Conservation (phyloP, 2,797 vertebrate species). For the Amblyopsis hoosieri region DNA sequence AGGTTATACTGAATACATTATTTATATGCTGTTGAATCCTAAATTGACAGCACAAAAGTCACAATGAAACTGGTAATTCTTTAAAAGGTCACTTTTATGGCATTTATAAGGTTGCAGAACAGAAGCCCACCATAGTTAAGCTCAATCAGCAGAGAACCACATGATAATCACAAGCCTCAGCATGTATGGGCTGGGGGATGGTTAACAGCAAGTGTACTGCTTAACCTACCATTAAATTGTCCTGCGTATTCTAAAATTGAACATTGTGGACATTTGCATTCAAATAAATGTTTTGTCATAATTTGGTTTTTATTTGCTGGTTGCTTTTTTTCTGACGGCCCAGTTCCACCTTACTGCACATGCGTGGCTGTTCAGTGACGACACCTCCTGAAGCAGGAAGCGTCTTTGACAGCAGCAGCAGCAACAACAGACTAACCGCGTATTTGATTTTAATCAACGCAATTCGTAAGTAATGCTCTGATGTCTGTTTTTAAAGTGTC, state of each 20-base stretch:
- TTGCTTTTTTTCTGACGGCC: not conserved
- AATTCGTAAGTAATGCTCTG: constrained; percentile 43
- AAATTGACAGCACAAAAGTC: too few relatives aligned
- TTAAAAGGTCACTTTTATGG: too few relatives aligned
- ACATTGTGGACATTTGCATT: too few relatives aligned
- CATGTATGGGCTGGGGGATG: not conserved
- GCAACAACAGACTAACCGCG: constrained; percentile 30
- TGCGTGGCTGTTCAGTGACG: constrained; percentile 10
- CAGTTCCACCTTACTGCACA: not conserved
- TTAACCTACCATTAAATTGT: not conserved
- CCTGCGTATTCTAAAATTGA: too few relatives aligned
- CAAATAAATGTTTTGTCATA: too few relatives aligned
- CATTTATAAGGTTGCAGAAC: too few relatives aligned
- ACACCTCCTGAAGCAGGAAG: constrained; percentile 32
- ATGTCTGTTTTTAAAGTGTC: not conserved
- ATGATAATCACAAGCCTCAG: constrained; percentile 29
- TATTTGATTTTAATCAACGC: constrained; percentile 23
- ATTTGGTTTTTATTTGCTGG: too few relatives aligned
- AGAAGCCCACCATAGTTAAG: too few relatives aligned
- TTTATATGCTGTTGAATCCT: too few relatives aligned
- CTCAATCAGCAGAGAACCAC: constrained; percentile 15
- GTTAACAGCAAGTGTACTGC: too few relatives aligned
- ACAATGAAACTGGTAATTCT: too few relatives aligned
- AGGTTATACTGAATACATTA: too few relatives aligned
- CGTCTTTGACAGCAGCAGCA: constrained; percentile 15